Evolutionary conservation across 2,797 vertebrate genomes (phyloP), one percentile per base, ranked within the genome.

Genomic region (Enteromius trimaculatus): DNA sequence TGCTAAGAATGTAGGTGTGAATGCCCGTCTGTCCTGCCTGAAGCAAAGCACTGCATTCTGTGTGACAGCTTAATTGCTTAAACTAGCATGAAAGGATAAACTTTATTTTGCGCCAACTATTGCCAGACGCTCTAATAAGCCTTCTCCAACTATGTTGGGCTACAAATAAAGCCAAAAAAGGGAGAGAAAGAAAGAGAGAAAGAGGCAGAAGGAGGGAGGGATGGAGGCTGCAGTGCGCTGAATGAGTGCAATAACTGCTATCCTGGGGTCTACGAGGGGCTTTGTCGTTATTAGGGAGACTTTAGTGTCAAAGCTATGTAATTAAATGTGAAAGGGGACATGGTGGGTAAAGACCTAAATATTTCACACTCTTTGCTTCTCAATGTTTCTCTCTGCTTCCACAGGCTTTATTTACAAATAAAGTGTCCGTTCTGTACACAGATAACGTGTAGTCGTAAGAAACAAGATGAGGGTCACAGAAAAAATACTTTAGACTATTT

Each of bases 31-130:
- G 91, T 92, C 81, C 83, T 84, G 89, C 11, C 11, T 29, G 65
- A 68, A 69, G 68, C 88, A 88, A 90, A 87, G 90, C 89, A 85
- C 34, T 80, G 87, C 64, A 83, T 88, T 92, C 92, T 93, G 88
- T 92, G 87, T 74, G 77, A 82, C 65, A 75, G 84, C 82, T 92
- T 91, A 81, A 93, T 93, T 92, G 89, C 88, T 86, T 86, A 90
- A 91, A 90, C 89, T 87, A 75, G 79, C 87, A 91, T 86, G 88
- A 92, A 92, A 90, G 90, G 86, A 85, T 87, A 90, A 89, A 92
- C 92, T 93, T 93, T 93, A 92, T 91, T 90, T 91, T 26, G 62
- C 88, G 89, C 86, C 88, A 93, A 92, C 92, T 90, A 90, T 92
- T 91, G 90, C 88, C 80, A 77, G 69, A 64, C 69, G 37, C 60